These are phyloP conservation scores for Muschampia plurimacula DNA, from an alignment of 2,888 invertebrate genomes.

Conservation along the genomic window DNA sequence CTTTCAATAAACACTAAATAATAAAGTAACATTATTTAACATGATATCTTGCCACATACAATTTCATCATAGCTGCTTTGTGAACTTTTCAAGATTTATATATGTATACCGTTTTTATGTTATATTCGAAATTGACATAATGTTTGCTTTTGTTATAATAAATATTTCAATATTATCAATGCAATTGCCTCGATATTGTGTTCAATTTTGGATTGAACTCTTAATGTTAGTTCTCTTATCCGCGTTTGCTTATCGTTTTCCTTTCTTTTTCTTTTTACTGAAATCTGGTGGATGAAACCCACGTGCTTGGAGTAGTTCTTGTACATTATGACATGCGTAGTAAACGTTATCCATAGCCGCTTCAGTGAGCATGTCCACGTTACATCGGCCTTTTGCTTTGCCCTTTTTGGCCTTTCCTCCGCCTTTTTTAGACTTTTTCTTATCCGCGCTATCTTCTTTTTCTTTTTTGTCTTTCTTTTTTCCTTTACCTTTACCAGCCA, in stretches of 20 bases:
- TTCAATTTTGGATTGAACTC: no score
- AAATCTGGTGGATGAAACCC: slow-evolving; percentile 96
- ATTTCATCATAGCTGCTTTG: no score
- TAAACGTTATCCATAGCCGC: slow-evolving; percentile 98
- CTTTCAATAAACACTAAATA: no score
- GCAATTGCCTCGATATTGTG: no score
- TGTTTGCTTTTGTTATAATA: no score
- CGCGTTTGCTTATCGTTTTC: slow-evolving; percentile 18
- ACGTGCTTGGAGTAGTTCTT: slow-evolving; percentile 93
- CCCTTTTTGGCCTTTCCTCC: slow-evolving; percentile 81
- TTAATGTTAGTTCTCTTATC: no score
- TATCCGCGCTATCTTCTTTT: slow-evolving; percentile 68
- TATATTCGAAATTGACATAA: no score
- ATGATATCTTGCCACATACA: no score
- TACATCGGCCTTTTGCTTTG: slow-evolving; percentile 88
- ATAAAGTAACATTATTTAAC: no score
- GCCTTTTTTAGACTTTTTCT: slow-evolving; percentile 81
- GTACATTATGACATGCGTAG: slow-evolving; percentile 96
- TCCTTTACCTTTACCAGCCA: slow-evolving; percentile 72
- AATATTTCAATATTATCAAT: no score
- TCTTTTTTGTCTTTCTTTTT: slow-evolving; percentile 85
- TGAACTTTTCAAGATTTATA: no score
- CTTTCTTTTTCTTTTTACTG: slow-evolving; percentile 94
- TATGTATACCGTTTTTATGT: no score
- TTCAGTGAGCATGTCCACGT: slow-evolving; percentile 94